Conservation (phyloP, 2,113 vertebrate genomes). For the Mirza zaza region DNA sequence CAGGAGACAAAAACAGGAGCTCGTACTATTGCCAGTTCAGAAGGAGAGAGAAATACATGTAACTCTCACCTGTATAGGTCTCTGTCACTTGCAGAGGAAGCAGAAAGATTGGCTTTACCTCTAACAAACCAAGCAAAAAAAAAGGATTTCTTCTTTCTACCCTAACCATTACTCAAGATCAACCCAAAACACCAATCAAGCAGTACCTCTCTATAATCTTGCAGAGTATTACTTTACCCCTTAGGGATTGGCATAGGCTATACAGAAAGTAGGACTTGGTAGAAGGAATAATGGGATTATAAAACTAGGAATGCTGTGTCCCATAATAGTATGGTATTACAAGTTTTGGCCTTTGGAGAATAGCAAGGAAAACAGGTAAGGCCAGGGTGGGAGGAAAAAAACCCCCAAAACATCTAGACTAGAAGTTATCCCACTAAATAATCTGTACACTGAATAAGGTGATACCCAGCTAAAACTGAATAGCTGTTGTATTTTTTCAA, state of each 20-base stretch:
- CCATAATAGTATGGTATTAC: background rate
- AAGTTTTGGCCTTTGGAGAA: background rate
- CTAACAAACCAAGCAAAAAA: constrained; percentile 27
- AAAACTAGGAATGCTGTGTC: background rate
- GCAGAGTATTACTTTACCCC: background rate
- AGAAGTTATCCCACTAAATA: constrained; percentile 1
- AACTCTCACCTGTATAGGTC: background rate
- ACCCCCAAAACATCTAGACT: background rate
- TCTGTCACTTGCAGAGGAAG: constrained; percentile 10
- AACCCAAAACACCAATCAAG: background rate
- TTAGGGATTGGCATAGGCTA: background rate
- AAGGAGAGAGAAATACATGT: background rate
- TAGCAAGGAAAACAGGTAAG: background rate
- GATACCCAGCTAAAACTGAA: background rate
- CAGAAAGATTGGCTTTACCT: background rate
- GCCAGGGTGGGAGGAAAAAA: background rate
- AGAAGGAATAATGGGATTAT: constrained; percentile 15
- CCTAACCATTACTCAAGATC: background rate
- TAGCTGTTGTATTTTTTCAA: background rate
- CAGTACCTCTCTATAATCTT: background rate
- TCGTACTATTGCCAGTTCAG: background rate
- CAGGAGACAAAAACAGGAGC: background rate
- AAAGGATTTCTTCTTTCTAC: background rate
- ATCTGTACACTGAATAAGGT: background rate
- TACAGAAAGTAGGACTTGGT: background rate